Base-by-base conservation (phyloP, 92 coral and sea anemone species). In the Actinernus sp. region DNA sequence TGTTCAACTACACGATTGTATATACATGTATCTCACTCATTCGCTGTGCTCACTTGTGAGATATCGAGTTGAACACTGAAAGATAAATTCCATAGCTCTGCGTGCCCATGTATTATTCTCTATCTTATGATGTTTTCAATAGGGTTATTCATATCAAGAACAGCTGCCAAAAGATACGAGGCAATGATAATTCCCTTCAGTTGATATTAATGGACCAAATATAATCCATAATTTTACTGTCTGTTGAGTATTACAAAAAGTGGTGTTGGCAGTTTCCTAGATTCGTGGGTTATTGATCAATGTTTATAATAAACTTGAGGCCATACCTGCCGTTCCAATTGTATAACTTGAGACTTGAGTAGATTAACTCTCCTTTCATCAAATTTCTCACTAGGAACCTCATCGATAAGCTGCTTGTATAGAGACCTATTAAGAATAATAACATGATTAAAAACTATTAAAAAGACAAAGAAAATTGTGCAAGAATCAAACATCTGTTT, bases 331-430 rank as follows among this genome's bases (percentile, higher is more conserved):
- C 97, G 70, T 52, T 90, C 97, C 20, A 90, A 86, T 34, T 90
- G 97, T 34, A 90, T 86, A 67, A 73, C 76, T 46, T 90, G 91
- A 46, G 97, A 90, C 68, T 90, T 90, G 39, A 90, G 79, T 25
- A 90, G 53, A 33, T 76, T 85, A 0, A 85, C 82, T 55, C 97
- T 86, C 41, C 97, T 36, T 60, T 90, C 97, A 71, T 90, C 97
- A 86, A 76, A 90, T 34, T 62, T 90, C 58, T 90, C 97, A 11
- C 26, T 29, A 9, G 97, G 76, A 17, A 49, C 36, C 33, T 85
- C 92, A 37, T 85, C 89, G 54, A 76, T 44, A 4, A 90, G 66
- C 63, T 90, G 92, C 28, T 83, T 72, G 37, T 85, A 85, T 1
- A 90, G 64, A 30, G 89, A 75, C 63, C 97, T 90, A 45, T 5